These are phyloP conservation scores for Cetoscarus ocellatus DNA, from an alignment of 2,797 vertebrate genomes.

Conservation along the genomic window DNA sequence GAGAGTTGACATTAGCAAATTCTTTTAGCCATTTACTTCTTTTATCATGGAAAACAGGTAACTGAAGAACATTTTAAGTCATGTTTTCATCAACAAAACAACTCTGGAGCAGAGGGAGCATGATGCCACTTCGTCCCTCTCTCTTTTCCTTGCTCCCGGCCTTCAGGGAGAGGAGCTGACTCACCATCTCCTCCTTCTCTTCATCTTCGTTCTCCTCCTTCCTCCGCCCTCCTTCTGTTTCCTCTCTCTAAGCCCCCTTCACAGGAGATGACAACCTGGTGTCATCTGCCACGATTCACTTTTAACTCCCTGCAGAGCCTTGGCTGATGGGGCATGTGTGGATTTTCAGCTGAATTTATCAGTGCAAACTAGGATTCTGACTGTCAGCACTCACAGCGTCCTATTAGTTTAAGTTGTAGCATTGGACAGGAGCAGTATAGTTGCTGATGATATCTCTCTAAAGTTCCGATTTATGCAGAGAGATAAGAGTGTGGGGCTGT, in stretches of 20 bases:
- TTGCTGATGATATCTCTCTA: slow-evolving; percentile 58
- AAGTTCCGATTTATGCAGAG: slow-evolving; percentile 57
- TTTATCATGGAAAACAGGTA: too few species aligned
- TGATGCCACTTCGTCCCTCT: slow-evolving; percentile 37
- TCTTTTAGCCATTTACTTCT: too few species aligned
- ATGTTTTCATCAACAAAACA: too few species aligned
- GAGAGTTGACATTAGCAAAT: too few species aligned
- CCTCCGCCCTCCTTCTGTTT: slow-evolving; percentile 58
- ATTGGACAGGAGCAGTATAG: slow-evolving; percentile 34
- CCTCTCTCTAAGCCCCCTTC: slow-evolving; percentile 55
- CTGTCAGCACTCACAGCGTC: slow-evolving; percentile 13
- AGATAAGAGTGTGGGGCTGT: slow-evolving; percentile 67
- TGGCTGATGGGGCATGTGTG: slow-evolving; percentile 1
- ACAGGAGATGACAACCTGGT: slow-evolving; percentile 59
- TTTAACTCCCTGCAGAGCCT: slow-evolving; percentile 26
- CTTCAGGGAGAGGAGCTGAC: slow-evolving; percentile 65
- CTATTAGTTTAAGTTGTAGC: slow-evolving; percentile 47
- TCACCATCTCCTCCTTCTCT: slow-evolving; percentile 61
- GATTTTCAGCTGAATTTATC: slow-evolving; percentile 24
- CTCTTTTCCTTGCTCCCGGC: slow-evolving; percentile 32
- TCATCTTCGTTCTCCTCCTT: slow-evolving; percentile 54
- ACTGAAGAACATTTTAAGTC: too few species aligned
- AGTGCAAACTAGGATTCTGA: slow-evolving; percentile 19
- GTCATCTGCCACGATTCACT: slow-evolving; percentile 55
- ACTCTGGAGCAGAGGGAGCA: slow-evolving; percentile 11